These are phyloP conservation scores for Steinernema hermaphroditum DNA, from an alignment of 2,888 invertebrate species.

Conservation along the genomic window DNA sequence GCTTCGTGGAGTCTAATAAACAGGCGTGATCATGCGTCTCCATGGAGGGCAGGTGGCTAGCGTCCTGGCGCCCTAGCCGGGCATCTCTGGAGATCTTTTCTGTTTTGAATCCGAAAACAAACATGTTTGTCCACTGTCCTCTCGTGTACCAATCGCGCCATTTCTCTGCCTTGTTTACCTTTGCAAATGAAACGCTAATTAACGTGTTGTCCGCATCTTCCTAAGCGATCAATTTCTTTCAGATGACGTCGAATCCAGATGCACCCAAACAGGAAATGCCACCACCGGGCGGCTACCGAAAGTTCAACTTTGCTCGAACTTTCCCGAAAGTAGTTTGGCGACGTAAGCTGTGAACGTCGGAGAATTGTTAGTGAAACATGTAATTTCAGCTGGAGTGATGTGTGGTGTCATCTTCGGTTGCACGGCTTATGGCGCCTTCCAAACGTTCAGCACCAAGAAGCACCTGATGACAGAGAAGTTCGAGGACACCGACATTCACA, in stretches of 20 bases:
- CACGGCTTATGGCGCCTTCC: constrained; percentile 48
- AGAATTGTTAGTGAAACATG: too few relatives aligned
- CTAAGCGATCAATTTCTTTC: too few relatives aligned
- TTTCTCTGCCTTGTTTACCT: not conserved
- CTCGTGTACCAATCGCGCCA: too few relatives aligned
- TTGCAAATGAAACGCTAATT: too few relatives aligned
- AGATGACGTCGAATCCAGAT: constrained; percentile 4
- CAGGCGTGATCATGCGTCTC: too few relatives aligned
- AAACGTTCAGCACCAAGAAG: constrained; percentile 44
- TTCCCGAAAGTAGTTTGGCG: constrained; percentile 63
- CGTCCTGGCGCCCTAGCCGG: too few relatives aligned
- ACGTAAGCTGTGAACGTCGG: constrained; percentile 53
- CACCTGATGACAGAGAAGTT: constrained; percentile 58
- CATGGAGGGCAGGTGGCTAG: too few relatives aligned
- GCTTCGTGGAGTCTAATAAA: too few relatives aligned
- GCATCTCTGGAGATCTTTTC: not conserved
- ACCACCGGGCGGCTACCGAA: constrained; percentile 84
- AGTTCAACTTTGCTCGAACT: constrained; percentile 72
- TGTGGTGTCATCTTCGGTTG: constrained; percentile 49
- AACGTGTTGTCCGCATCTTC: too few relatives aligned
- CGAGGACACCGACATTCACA: constrained; percentile 62
- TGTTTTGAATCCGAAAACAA: not conserved
- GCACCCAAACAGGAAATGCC: constrained; percentile 81
- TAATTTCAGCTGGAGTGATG: constrained; percentile 49
- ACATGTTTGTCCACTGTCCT: too few relatives aligned